Evolutionary conservation across 2,797 vertebrate genomes (phyloP), one percentile per base, ranked within the genome.

Genomic region (Acanthornis magna): DNA sequence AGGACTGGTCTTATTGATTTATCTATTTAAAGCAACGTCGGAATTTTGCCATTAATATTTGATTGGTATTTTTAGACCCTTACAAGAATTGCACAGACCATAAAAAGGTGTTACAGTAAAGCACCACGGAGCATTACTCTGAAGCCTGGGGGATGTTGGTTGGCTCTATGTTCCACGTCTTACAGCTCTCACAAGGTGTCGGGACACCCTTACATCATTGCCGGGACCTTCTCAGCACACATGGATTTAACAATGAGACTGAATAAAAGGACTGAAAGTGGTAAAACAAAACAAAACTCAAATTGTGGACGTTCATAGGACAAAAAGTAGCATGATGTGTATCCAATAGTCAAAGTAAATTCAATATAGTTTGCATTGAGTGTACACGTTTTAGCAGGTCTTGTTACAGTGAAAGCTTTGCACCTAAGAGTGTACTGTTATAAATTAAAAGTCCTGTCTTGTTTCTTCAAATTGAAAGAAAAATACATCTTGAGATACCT

Each of bases 21-120:
- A 90, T 88, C 93, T 94, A 74, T 95, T 95, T 94, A 89, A 95
- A 86, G 81, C n/a, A 57, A 34, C 9, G 48, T 70, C 70, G 79
- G 73, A 84, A 88, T 93, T 94, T 63, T 95, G 76, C 91, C 91
- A 95, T 97, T 94, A 96, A 96, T 96, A 95, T 96, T 96, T 96
- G 75, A 96, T 83, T 82, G 67, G 73, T 89, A 66, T 93, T 92
- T 96, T 94, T 80, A 96, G 94, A 82, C 34, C 60, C 80, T 97
- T 96, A 94, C 96, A 96, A 96, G 93, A 96, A 93, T 22, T 75
- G 43, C 67, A 91, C 7, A 82, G 76, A 68, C 77, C 68, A 78
- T 93, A 87, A 92, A 92, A 74, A 95, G 66, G 72, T 87, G 87
- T 97, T 95, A 94, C 91, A 87, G 93, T 91, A 96, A 96, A 95